phyloP scores from a whole-genome alignment of 2,888 invertebrate species.

The Pantelozetes paolii region DNA sequence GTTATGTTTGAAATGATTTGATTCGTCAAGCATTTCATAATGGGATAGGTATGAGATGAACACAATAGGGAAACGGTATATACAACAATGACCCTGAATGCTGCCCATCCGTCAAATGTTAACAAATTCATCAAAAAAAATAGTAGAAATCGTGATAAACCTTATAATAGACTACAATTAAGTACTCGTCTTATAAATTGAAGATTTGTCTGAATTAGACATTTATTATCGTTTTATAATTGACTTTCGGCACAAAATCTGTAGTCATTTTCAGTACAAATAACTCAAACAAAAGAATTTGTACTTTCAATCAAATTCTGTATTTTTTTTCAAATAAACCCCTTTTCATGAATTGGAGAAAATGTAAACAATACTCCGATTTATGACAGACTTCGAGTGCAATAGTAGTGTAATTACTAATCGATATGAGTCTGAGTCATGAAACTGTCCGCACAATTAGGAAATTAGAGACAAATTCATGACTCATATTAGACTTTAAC shows the following conservation, averaged over 20 bases:
- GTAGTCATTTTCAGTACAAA: not conserved
- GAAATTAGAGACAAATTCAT: not conserved
- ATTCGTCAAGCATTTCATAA: conserved; percentile 18
- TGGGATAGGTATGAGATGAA: conserved; percentile 12
- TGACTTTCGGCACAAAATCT: not conserved
- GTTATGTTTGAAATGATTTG: not conserved
- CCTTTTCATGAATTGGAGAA: no score
- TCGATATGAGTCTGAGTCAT: not conserved
- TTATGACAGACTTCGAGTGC: not conserved
- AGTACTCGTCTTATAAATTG: not conserved
- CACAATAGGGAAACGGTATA: conserved; percentile 34
- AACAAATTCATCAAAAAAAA: conserved; percentile 32
- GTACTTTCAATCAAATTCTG: no score
- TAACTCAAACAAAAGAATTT: not conserved
- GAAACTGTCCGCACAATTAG: not conserved
- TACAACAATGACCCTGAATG: conserved; percentile 23
- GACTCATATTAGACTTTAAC: conserved; percentile 2
- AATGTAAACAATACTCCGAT: not conserved
- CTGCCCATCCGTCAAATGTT: not conserved
- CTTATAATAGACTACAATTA: conserved; percentile 19
- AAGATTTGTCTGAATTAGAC: not conserved
- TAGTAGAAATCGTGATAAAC: conserved; percentile 1
- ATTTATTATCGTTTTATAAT: not conserved
- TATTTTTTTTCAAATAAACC: no score
- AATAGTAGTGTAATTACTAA: not conserved